phyloP scores from a whole-genome alignment of 1,140 invertebrate species.

The Drosophila novamexicana region DNA sequence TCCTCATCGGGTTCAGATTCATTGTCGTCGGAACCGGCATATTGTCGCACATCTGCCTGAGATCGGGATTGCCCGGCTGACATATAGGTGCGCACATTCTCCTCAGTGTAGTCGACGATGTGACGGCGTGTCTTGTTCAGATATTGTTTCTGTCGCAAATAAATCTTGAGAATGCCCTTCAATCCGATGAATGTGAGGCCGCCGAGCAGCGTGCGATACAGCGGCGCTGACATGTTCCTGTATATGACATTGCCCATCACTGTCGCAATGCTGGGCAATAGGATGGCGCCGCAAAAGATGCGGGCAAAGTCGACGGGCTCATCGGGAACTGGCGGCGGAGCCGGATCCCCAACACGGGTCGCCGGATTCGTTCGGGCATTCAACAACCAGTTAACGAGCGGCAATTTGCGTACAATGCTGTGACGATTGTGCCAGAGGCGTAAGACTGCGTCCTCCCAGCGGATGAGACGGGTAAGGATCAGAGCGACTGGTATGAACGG shows the following conservation, averaged over 20 bases:
- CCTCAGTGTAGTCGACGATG: conserved; percentile 93
- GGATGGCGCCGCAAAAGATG: conserved; percentile 95
- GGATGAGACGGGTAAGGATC: conserved; percentile 94
- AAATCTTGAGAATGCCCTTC: conserved; percentile 97
- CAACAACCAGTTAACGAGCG: conserved; percentile 32
- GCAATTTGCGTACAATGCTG: conserved; percentile 89
- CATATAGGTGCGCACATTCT: conserved; percentile 84
- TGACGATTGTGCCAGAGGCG: conserved; percentile 87
- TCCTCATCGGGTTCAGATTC: background rate
- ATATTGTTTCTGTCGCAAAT: conserved; percentile 96
- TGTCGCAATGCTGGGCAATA: conserved; percentile 96
- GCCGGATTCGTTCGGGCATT: background rate
- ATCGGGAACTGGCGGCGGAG: conserved; percentile 84
- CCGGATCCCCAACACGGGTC: conserved; percentile 32
- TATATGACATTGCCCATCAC: conserved; percentile 96
- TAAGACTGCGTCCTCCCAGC: conserved; percentile 97
- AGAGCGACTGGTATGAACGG: conserved; percentile 96
- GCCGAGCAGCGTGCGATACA: conserved; percentile 95
- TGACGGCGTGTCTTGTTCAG: conserved; percentile 91
- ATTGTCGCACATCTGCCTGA: background rate
- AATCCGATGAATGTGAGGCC: conserved; percentile 95
- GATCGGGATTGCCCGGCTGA: background rate
- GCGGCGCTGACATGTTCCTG: conserved; percentile 91
- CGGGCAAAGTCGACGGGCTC: conserved; percentile 91
- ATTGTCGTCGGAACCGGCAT: conserved; percentile 30